A percentile compares a stretch with the other conserved stretches of the same genome.
These are phyloP conservation scores for Cololabis saira DNA, from an alignment of 2,113 vertebrate genomes.

Conservation along the genomic window DNA sequence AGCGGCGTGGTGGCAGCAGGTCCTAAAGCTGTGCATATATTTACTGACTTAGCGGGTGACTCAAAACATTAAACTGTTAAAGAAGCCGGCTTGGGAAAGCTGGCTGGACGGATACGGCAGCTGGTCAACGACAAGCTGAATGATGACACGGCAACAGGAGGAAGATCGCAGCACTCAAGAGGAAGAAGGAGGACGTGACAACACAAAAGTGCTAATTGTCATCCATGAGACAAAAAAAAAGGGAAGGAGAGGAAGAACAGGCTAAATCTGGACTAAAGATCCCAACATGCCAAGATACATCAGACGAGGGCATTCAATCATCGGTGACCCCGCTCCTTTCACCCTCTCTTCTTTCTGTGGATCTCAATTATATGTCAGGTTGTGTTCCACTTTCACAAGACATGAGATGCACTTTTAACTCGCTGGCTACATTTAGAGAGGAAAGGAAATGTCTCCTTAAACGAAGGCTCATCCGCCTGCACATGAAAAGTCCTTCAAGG, in stretches of 20 bases:
- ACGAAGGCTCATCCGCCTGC: slow-evolving; percentile 17
- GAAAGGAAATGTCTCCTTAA: slow-evolving; percentile 37
- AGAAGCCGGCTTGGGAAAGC: slow-evolving; percentile 30
- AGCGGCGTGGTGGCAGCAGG: slow-evolving; percentile 44
- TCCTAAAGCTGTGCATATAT: slow-evolving; percentile 51
- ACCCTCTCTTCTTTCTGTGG: slow-evolving; percentile 1
- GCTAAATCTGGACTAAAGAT: neutral
- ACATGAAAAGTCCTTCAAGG: slow-evolving; percentile 23
- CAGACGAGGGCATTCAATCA: neutral
- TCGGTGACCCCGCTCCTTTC: slow-evolving; percentile 1
- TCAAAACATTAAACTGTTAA: slow-evolving; percentile 39
- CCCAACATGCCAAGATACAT: neutral
- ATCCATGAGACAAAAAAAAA: slow-evolving; percentile 22
- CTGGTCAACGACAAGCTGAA: slow-evolving; percentile 31
- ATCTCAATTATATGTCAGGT: slow-evolving; percentile 1
- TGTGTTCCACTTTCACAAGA: slow-evolving; percentile 35
- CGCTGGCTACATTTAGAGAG: slow-evolving; percentile 42
- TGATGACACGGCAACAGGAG: slow-evolving; percentile 48
- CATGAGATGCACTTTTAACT: slow-evolving; percentile 40
- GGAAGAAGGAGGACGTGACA: slow-evolving; percentile 18
- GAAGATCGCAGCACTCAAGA: slow-evolving; percentile 32
- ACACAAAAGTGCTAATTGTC: slow-evolving; percentile 24
- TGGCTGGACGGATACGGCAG: slow-evolving; percentile 12
- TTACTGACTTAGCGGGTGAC: slow-evolving; percentile 67
- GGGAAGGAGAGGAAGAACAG: slow-evolving; percentile 5